Conservation (phyloP, 1,140 invertebrate genomes). For the Ganaspis sp. region DNA sequence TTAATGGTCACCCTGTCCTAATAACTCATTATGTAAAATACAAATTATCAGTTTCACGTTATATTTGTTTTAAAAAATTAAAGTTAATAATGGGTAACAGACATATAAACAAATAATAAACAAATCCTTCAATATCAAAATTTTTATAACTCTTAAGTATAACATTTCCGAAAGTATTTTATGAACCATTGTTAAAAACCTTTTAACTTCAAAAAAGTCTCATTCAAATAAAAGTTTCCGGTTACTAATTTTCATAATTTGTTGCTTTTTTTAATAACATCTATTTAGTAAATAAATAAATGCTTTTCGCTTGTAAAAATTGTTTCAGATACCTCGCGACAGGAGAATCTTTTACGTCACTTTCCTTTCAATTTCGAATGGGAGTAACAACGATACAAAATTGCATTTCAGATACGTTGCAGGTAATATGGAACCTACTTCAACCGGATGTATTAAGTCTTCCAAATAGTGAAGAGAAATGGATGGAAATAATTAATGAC, state of each 20-base stretch:
- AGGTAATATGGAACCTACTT: neutral
- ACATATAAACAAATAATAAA: too few relatives aligned
- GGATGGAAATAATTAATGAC: neutral
- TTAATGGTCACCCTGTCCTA: neutral
- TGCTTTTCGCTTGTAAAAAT: neutral
- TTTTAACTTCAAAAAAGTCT: too few relatives aligned
- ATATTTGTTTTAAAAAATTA: too few relatives aligned
- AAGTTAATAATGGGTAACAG: too few relatives aligned
- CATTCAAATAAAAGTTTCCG: too few relatives aligned
- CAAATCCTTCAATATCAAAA: too few relatives aligned
- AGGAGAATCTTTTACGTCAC: neutral
- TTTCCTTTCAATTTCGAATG: neutral
- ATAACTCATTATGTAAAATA: neutral
- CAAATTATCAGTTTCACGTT: too few relatives aligned
- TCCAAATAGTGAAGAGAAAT: neutral
- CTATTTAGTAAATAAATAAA: neutral
- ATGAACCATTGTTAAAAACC: too few relatives aligned
- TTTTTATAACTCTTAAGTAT: too few relatives aligned
- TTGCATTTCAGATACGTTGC: neutral
- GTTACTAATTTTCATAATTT: too few relatives aligned
- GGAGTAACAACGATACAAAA: neutral
- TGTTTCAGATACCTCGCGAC: neutral
- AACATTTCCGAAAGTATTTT: too few relatives aligned
- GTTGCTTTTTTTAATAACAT: too few relatives aligned
- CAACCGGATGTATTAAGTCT: neutral